phyloP scores from a whole-genome alignment of 2,113 vertebrate species.

The Camelus dromedarius region DNA sequence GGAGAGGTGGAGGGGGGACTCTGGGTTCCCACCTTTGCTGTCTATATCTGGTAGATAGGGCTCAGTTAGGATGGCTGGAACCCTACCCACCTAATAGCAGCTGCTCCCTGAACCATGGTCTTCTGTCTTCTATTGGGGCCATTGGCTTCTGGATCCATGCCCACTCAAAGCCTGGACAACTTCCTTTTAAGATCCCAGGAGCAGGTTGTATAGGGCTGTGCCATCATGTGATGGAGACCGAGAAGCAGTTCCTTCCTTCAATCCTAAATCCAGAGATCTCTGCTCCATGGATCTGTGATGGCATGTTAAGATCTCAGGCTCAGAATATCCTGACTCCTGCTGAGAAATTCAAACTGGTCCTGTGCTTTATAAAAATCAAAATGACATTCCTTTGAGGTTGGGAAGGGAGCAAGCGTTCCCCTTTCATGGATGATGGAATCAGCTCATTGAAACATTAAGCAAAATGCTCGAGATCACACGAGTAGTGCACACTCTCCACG shows the following conservation, averaged over 20 bases:
- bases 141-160: background rate
- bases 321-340: background rate
- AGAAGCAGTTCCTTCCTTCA: slow-evolving; percentile 27
- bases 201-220: background rate
- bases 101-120: background rate
- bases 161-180: background rate
- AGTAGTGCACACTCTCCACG: background rate
- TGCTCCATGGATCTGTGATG: background rate
- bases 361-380: slow-evolving; percentile 54
- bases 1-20: background rate
- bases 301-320: background rate
- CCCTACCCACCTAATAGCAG: background rate
- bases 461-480: slow-evolving; percentile 62
- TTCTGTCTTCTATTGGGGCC: background rate
- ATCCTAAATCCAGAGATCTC: background rate
- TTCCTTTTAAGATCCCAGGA: background rate
- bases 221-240: background rate
- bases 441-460: slow-evolving; percentile 33
- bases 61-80: background rate
- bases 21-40: background rate
- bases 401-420: slow-evolving; percentile 1
- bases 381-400: slow-evolving; percentile 36
- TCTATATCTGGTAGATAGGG: background rate
- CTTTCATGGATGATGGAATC: slow-evolving; percentile 62
- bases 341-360: slow-evolving; percentile 55